Percentiles rank a stretch among this genome's conserved stretches.
Evolutionary conservation across 2,797 vertebrate species (phyloP).

Genomic region (Myiotriccus ornatus): DNA sequence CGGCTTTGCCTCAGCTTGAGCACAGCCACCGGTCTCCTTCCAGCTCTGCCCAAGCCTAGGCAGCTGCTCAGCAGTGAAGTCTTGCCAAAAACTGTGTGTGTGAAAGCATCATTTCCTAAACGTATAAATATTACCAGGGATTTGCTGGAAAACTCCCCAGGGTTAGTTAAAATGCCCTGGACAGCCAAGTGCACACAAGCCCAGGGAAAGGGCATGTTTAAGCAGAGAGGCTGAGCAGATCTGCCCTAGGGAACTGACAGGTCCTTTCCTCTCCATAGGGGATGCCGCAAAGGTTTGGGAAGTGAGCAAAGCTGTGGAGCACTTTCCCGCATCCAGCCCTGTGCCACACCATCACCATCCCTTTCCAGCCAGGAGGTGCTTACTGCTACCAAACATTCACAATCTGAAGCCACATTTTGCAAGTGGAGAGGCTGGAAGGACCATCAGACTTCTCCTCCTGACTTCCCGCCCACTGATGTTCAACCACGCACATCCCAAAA

Average conservation of each 20-base stretch:
- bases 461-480: neutral
- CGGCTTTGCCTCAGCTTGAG: neutral
- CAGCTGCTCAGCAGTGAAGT: conserved; percentile 58
- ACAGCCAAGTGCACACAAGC: neutral
- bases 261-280: neutral
- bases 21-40: neutral
- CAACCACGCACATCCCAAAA: neutral
- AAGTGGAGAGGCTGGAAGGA: neutral
- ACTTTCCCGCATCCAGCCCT: neutral
- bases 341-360: neutral
- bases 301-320: neutral
- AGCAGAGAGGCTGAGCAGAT: neutral
- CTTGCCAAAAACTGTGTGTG: conserved; percentile 57
- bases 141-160: conserved; percentile 51
- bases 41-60: conserved; percentile 34
- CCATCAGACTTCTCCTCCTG: neutral
- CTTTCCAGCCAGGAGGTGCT: neutral
- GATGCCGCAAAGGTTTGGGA: neutral
- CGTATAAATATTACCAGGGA: conserved; percentile 59
- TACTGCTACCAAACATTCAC: neutral
- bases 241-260: neutral
- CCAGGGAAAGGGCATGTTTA: neutral
- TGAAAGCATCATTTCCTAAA: conserved; percentile 65
- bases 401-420: neutral
- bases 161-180: conserved; percentile 33